Evolutionary conservation across 2,113 vertebrate genomes (phyloP).

Genomic region (Tautogolabrus adspersus): DNA sequence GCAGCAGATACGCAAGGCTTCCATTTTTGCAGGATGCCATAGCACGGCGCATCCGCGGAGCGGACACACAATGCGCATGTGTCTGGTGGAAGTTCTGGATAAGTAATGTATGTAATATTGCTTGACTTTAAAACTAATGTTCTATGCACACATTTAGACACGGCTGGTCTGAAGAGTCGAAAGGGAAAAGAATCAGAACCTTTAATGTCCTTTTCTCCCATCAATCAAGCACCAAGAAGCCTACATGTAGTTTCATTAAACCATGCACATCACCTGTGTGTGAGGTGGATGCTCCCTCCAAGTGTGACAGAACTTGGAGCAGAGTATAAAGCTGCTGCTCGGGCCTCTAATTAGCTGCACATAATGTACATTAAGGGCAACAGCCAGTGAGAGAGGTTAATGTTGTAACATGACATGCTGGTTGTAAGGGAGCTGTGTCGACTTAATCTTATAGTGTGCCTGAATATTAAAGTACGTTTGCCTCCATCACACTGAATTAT

Average conservation of each 20-base stretch:
- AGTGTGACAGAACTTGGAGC: slow-evolving; percentile 6
- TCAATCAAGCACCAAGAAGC: slow-evolving; percentile 7
- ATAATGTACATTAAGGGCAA: slow-evolving; percentile 62
- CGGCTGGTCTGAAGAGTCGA: background rate
- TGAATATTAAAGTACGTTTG: background rate
- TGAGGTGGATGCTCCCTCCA: slow-evolving; percentile 15
- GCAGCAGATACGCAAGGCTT: too few species aligned
- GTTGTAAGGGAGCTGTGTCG: slow-evolving; percentile 30
- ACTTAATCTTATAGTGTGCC: slow-evolving; percentile 37
- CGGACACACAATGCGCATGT: too few species aligned
- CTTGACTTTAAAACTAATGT: background rate
- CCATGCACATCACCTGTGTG: slow-evolving; percentile 46
- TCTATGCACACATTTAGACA: background rate
- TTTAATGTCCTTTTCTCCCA: slow-evolving; percentile 10
- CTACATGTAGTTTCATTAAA: slow-evolving; percentile 36
- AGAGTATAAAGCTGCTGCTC: slow-evolving; percentile 22
- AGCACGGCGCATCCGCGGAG: too few species aligned
- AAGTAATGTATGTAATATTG: too few species aligned
- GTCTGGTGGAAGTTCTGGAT: too few species aligned
- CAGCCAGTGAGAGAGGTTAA: slow-evolving; percentile 69
- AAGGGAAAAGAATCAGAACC: slow-evolving; percentile 3
- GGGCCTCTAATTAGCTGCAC: slow-evolving; percentile 62
- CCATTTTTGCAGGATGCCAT: too few species aligned
- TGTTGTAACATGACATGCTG: slow-evolving; percentile 45
- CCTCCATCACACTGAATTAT: background rate